phyloP scores from a whole-genome alignment of 2,888 invertebrate species.

The Aphidius colemani region DNA sequence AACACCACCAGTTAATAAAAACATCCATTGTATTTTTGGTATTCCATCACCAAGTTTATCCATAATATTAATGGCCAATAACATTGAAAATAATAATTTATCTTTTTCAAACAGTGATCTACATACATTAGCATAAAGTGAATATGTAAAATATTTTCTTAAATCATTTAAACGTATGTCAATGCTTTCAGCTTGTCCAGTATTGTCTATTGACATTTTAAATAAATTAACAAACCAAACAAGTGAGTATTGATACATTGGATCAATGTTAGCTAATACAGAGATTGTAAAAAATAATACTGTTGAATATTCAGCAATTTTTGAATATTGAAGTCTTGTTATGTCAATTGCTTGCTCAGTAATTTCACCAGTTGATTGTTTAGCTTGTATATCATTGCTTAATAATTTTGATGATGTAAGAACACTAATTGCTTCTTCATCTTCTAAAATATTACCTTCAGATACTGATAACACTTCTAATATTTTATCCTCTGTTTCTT shows the following conservation, averaged over 20 bases:
- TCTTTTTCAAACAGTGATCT: constrained; percentile 95
- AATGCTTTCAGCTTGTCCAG: constrained; percentile 83
- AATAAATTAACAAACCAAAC: constrained; percentile 93
- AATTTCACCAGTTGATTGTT: constrained; percentile 85
- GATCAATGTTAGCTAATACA: constrained; percentile 88
- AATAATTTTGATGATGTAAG: constrained; percentile 88
- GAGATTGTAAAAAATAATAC: constrained; percentile 90
- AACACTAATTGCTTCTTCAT: constrained; percentile 85
- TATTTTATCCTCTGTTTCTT: constrained; percentile 91
- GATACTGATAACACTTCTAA: constrained; percentile 75
- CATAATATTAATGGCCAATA: constrained; percentile 75
- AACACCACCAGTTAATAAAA: constrained; percentile 85
- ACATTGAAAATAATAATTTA: constrained; percentile 84
- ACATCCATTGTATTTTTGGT: constrained; percentile 75
- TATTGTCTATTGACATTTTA: constrained; percentile 82
- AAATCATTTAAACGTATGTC: constrained; percentile 74
- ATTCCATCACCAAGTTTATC: constrained; percentile 65
- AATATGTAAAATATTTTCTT: constrained; percentile 83
- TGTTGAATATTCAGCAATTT: constrained; percentile 88
- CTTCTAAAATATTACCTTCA: constrained; percentile 83
- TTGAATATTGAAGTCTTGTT: constrained; percentile 83
- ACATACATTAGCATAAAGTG: constrained; percentile 88
- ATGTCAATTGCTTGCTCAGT: constrained; percentile 90
- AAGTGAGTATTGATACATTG: constrained; percentile 97
- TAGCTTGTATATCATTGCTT: constrained; percentile 88